Evolutionary conservation across 2,113 vertebrate genomes (phyloP).

Genomic region (Bagarius yarrelli): DNA sequence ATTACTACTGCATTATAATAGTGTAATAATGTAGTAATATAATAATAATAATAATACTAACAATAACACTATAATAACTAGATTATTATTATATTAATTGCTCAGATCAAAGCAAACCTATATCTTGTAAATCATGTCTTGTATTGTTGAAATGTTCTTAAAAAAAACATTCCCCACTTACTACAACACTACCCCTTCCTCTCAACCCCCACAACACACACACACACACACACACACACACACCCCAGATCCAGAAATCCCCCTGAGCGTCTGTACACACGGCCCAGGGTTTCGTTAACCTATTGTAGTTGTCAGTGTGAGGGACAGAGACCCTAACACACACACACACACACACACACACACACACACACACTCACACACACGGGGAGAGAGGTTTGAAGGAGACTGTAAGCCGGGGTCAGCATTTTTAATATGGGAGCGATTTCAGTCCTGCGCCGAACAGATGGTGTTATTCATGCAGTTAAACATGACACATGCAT

Average conservation of each 20-base stretch:
- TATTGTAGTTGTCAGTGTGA: slow-evolving; percentile 34
- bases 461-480: slow-evolving; percentile 54
- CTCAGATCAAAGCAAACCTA: background rate
- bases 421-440: slow-evolving; percentile 53
- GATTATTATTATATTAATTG: too few species aligned
- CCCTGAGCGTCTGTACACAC: slow-evolving; percentile 41
- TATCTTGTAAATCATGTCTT: background rate
- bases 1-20: too few species aligned
- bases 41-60: too few species aligned
- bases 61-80: too few species aligned
- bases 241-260: slow-evolving; percentile 47
- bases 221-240: slow-evolving; percentile 36
- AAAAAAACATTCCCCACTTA: background rate
- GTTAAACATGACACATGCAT: slow-evolving; percentile 53
- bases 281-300: slow-evolving; percentile 52
- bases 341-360: slow-evolving; percentile 28
- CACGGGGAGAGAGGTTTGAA: slow-evolving; percentile 34
- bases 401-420: slow-evolving; percentile 49
- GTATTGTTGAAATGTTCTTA: background rate
- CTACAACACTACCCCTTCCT: background rate
- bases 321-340: slow-evolving; percentile 25
- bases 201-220: background rate
- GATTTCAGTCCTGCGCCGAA: slow-evolving; percentile 41
- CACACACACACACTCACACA: background rate
- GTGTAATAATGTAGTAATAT: too few species aligned